Base-by-base conservation (phyloP, 2,888 invertebrate genomes). In the Hololepta plana region DNA sequence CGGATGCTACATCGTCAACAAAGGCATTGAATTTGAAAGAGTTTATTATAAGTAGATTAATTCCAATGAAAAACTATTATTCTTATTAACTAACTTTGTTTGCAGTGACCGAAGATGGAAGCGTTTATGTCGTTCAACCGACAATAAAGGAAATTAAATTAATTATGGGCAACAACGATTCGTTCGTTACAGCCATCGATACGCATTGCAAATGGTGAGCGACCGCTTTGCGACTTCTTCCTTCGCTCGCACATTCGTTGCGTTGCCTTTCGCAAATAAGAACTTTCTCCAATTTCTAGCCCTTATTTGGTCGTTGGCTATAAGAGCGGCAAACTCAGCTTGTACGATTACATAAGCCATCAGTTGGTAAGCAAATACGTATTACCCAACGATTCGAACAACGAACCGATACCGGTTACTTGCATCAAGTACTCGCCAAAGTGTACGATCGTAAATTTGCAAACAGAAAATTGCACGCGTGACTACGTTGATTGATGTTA, bases 401-500 rank as follows among this genome's bases (percentile, higher is more conserved):
- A 36, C 11, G 37, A 29, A 29, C 32, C 23, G n/a, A 34, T 34
- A 25, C 27, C 26, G 4, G 36, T 45, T 17, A 37, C 44, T 1
- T 59, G 58, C 27, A 38, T 71, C 3, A 59, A 62, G 41, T 71
- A 62, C 46, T 65, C 69, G 0, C 61, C 62, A 1, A 55, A 59
- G 48, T 64, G 71, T 68, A 39, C 34, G 39, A 29, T 17, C 7
- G 7, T 17, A 7, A 7, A 17, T n/a, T 7, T n/a, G n/a, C 17
- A 7, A 7, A n/a, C 7, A 17, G n/a, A 17, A 7, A 24, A 23
- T 16, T 15, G 11, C n/a, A 14, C 24, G 30, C 21, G 13, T 24
- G 28, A 20, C 16, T 15, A 17, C 17, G 17, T 17, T 17, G n/a
- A 17, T 26, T 22, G 7, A 17, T 27, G 8, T 38, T 43, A 15